Base-by-base conservation (phyloP, 2,113 vertebrate species). In the Phainopepla nitens region DNA sequence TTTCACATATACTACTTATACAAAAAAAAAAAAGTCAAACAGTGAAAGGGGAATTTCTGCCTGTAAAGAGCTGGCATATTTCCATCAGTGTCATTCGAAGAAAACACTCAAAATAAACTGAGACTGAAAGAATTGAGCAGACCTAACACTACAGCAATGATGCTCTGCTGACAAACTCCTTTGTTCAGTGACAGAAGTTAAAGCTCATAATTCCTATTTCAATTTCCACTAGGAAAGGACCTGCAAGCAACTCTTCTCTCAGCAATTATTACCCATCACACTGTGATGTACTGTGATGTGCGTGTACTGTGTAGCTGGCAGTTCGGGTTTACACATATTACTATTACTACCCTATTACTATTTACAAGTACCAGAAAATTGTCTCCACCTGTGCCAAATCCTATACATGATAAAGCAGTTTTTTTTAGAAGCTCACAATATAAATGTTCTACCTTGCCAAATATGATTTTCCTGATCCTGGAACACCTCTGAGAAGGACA, bases 381-480 rank as follows among this genome's bases (percentile, higher is more conserved):
- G 27, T 41, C 54, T 89, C 57, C 75, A 39, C 20, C 77, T 86
- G 28, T 65, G 64, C 56, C 90, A 81, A 85, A 76, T 72, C 60
- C 68, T 91, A 25, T 36, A 78, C 29, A 75, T 0, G 4, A 66
- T 71, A 45, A 94, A 65, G 36, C 17, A 72, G 22, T 39, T 89
- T 82, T 21, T 29, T 90, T 95, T 57, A 90, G 72, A 66, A 94
- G 76, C 94, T 95, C 25, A 88, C 56, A 95, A 93, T 51, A 93
- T 82, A 92, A 94, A 96, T 82, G 72, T 92, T 97, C 92, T 98
- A 99, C 99, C 98, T 99, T 97, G 99, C 99, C 97, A 99, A 94
- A 81, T 99, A 99, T 29, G 99, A 98, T 98, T 99, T 99, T 92
- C 99, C 99, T 89, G 99, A 99, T 97, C 99, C 99, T 5, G 99